Conservation (phyloP, 2,888 invertebrate species). For the Limulus polyphemus region DNA sequence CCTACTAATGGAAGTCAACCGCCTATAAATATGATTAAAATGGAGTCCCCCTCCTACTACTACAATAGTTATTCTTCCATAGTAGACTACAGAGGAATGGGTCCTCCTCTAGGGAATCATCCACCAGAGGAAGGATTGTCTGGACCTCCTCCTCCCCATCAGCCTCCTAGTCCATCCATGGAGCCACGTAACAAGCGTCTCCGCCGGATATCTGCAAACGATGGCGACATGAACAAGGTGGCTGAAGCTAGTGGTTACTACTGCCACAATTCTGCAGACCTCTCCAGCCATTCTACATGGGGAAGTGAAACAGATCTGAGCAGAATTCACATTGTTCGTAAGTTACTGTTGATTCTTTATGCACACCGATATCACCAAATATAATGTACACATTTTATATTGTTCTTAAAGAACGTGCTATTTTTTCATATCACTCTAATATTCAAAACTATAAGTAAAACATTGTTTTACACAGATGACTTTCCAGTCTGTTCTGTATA, state of each 20-base stretch:
- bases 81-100: no score
- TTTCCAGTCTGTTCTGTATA: no score
- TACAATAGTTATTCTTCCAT: conserved; percentile 1
- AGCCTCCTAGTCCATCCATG: conserved; percentile 29
- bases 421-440: no score
- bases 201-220: conserved; percentile 44
- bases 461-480: no score
- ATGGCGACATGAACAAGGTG: conserved; percentile 41
- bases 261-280: conserved; percentile 42
- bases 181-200: conserved; percentile 44
- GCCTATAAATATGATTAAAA: conserved; percentile 1
- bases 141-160: no score
- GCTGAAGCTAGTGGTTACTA: conserved; percentile 37
- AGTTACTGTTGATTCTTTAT: no score
- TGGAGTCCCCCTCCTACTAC: conserved; percentile 2
- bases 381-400: no score
- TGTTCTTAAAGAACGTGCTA: no score
- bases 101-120: no score
- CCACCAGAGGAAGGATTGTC: no score
- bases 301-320: conserved; percentile 44
- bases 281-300: conserved; percentile 42
- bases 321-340: conserved; percentile 17
- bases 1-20: conserved; percentile 1
- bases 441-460: no score
- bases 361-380: no score